Percentiles rank a stretch among this genome's conserved stretches.
These are phyloP conservation scores for Porites australiensis DNA, from an alignment of 64 coral and sea anemone species.

Conservation along the genomic window DNA sequence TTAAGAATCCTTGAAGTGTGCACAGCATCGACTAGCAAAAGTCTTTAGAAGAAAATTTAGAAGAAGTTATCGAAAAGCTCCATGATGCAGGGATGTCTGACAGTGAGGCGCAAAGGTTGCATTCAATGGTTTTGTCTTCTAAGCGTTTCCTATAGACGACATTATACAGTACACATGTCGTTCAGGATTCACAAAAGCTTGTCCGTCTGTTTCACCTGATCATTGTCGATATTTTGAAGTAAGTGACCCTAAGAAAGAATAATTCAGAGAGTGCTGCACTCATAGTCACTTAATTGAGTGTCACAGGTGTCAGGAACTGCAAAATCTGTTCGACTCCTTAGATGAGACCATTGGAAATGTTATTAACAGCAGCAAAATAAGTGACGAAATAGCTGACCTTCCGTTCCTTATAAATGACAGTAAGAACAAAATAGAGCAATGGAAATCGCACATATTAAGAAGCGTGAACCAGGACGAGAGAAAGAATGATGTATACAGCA, in stretches of 20 bases:
- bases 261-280: no score
- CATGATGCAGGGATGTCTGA: constrained; percentile 11
- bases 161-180: neutral
- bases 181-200: constrained; percentile 15
- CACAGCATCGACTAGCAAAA: no score
- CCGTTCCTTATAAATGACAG: constrained; percentile 1
- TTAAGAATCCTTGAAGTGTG: no score
- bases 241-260: no score
- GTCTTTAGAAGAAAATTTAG: constrained; percentile 13
- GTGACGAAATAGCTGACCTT: constrained; percentile 25
- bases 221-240: constrained; percentile 18
- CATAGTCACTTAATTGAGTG: no score
- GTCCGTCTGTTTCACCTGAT: constrained; percentile 19
- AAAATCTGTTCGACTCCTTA: no score
- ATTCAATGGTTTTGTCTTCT: neutral
- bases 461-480: constrained; percentile 23
- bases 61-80: constrained; percentile 12
- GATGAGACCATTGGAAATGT: no score
- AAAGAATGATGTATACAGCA: constrained; percentile 32
- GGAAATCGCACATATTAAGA: constrained; percentile 54
- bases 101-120: constrained; percentile 9
- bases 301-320: no score
- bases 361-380: no score
- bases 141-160: no score
- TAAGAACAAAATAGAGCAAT: constrained; percentile 17